Conservation (phyloP, 2,113 vertebrate species). For the Neoarius graeffei region DNA sequence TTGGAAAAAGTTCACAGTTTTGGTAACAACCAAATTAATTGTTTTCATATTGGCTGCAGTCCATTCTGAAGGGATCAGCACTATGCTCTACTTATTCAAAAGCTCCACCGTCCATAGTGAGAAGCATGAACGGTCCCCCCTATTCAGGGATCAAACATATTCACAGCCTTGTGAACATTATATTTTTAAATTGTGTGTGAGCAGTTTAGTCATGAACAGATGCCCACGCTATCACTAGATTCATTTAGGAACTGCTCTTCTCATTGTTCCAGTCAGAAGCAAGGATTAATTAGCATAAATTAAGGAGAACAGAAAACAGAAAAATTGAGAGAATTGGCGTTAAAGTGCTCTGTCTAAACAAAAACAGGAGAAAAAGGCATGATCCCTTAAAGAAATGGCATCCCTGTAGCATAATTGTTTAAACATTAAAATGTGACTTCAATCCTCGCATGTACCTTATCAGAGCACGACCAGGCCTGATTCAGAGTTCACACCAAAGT, state of each 20-base stretch:
- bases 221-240: background rate
- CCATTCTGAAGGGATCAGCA: background rate
- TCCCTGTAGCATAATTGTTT: too few relatives aligned
- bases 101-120: background rate
- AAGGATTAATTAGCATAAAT: too few relatives aligned
- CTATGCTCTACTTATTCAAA: background rate
- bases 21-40: background rate
- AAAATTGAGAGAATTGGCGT: too few relatives aligned
- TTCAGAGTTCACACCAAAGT: constrained; percentile 68
- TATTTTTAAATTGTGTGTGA: background rate
- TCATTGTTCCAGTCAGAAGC: too few relatives aligned
- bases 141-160: background rate
- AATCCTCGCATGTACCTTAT: background rate
- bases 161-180: background rate
- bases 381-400: too few relatives aligned
- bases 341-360: background rate
- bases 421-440: too few relatives aligned
- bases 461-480: constrained; percentile 67
- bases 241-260: background rate
- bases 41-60: background rate
- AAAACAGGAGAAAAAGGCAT: too few relatives aligned
- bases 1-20: background rate
- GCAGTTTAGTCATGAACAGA: background rate
- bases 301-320: too few relatives aligned
- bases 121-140: background rate